Base-by-base conservation (phyloP, 2,113 vertebrate species). In the Ranitomeya imitator region DNA sequence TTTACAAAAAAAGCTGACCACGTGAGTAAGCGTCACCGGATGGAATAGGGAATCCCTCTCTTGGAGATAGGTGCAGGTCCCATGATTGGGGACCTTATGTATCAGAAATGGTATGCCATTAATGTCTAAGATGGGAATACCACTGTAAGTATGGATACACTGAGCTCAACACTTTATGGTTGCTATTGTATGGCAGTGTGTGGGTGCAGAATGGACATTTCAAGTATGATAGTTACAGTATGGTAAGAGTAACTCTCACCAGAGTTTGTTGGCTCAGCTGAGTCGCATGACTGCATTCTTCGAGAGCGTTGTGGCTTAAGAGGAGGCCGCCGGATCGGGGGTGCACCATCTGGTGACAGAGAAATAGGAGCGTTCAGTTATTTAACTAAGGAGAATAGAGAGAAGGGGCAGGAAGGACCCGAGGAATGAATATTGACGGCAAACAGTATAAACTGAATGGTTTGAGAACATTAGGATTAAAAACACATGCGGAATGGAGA, bases 231-330 rank as follows among this genome's bases (percentile, higher is more conserved):
- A 2, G 3, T 4, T 3, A 10, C 23, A 54, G 9, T 69, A 67
- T 7, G 8, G 12, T 61, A 69, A 23, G n/a, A 71, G 54, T 16
- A 54, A 8, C 9, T 31, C 81, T 89, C 52, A 89, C 87, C 82
- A 69, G 81, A 23, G 51, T 83, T 63, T 84, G 73, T 45, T 18
- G 93, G 92, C 1, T 94, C 93, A 79, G 93, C 90, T 85, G 93
- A 94, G 91, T 94, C 93, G 6, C 94, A 94, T 51, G 94, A 94
- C 89, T 94, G 94, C 1, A 93, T 92, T n/a, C 93, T 88, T 12
- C 93, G 91, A 3, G 93, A 93, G 85, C 94, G 89, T 90, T 93
- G 93, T 87, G 94, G 94, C 21, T 94, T 94, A 85, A 94, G 88
- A 2, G 94, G 94, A 4, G 92, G 92, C 2, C 19, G 92, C 85